Evolutionary conservation across 2,888 invertebrate species (phyloP), one percentile per base, ranked within the genome.

Genomic region (Anaspis maculata): DNA sequence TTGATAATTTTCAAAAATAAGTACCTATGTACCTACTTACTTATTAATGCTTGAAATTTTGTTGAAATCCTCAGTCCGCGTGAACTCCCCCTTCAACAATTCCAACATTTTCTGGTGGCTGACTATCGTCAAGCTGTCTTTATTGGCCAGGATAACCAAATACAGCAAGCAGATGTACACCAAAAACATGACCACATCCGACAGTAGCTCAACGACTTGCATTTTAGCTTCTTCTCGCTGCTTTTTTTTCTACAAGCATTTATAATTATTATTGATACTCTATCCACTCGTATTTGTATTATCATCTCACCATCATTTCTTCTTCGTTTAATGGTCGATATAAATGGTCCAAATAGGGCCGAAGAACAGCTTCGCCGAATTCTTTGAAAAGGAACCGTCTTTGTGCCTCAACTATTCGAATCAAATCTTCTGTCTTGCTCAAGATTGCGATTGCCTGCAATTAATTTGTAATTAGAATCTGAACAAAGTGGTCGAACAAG

Each of bases 101-200:
- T 13, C 42, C 6, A 34, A 15, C 3, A 54, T 33, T 42, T 53
- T 47, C 4, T 37, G 13, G 28, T 52, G 40, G 29, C 46, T 54
- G 3, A 39, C 13, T 9, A 41, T 33, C 1, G 41, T 36, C 15
- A 45, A 33, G 3, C 38, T 23, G 23, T 57, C 51, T 30, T 42
- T 51, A 23, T 53, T 48, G n/a, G 45, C 33, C 15, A 46, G 32
- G 24, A 58, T 41, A 2, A 55, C 46, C 13, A 50, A 30, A 30
- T 57, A 58, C 9, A 58, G 36, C 4, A 58, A 37, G 3, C 42
- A 13, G 1, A 54, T 49, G 26, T 57, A 58, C 2, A 52, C 28
- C 2, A 44, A 21, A 22, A 55, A 52, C 53, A 55, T 55, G 2
- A 48, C 12, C 11, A 55, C 29, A 27, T 56, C 54, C 37, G 52